These are phyloP conservation scores for Struthio camelus DNA, from an alignment of 2,113 vertebrate species.

Conservation along the genomic window DNA sequence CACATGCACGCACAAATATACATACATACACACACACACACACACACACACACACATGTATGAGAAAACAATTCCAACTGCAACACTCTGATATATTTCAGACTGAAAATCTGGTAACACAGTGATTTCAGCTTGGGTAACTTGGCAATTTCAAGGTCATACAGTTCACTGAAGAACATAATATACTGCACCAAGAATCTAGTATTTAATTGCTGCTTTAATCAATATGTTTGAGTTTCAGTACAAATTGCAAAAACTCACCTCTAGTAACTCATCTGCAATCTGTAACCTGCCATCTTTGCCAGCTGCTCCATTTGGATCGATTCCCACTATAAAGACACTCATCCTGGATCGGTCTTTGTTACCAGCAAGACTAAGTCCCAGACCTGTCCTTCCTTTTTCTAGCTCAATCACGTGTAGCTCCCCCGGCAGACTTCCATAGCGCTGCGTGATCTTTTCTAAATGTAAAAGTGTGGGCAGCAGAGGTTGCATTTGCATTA, in stretches of 20 bases:
- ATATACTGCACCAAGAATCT: background rate
- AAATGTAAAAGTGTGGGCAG: conserved; percentile 8
- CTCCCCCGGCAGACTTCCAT: conserved; percentile 86
- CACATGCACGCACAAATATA: background rate
- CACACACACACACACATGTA: background rate
- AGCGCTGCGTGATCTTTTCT: conserved; percentile 88
- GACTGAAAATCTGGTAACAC: background rate
- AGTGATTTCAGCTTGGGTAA: background rate
- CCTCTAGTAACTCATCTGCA: conserved; percentile 96
- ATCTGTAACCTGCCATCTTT: conserved; percentile 89
- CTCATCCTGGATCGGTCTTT: conserved; percentile 95
- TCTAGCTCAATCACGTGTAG: conserved; percentile 93
- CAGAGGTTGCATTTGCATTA: background rate
- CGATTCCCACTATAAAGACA: conserved; percentile 96
- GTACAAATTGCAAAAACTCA: conserved; percentile 68
- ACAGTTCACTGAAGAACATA: background rate
- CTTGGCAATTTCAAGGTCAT: background rate
- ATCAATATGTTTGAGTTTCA: background rate
- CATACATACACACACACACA: background rate
- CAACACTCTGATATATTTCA: background rate
- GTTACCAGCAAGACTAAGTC: conserved; percentile 97
- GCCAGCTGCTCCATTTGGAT: conserved; percentile 92
- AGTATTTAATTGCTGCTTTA: background rate
- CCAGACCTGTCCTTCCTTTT: conserved; percentile 92
- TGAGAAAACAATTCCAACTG: background rate